Percentiles rank a stretch among this genome's conserved stretches.
Conservation (phyloP, 2,113 vertebrate genomes). For the Paedocypris sp. region DNA sequence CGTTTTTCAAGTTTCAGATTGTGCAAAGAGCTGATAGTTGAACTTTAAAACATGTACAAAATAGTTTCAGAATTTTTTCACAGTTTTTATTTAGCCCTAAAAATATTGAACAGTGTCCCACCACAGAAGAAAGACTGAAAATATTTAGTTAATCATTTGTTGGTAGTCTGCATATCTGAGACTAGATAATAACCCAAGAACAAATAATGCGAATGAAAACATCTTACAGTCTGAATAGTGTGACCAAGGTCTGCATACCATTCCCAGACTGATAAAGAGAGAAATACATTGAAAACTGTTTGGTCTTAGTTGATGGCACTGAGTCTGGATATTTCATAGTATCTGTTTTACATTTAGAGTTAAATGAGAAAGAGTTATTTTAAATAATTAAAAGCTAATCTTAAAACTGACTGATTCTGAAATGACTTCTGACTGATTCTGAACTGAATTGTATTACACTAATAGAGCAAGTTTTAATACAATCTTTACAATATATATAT, state of each 20-base stretch:
- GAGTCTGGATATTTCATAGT: too few relatives aligned
- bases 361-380: too few relatives aligned
- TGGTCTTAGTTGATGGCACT: too few relatives aligned
- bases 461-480: too few relatives aligned
- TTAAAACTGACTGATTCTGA: too few relatives aligned
- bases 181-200: constrained; percentile 28
- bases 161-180: constrained; percentile 25
- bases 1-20: background rate
- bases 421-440: too few relatives aligned
- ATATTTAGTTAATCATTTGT: constrained; percentile 35
- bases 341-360: too few relatives aligned
- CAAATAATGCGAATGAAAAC: constrained; percentile 25
- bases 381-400: too few relatives aligned
- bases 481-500: too few relatives aligned
- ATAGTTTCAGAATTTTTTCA: background rate
- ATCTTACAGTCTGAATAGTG: background rate
- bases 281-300: too few relatives aligned
- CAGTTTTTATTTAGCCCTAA: constrained; percentile 18
- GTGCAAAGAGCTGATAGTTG: background rate
- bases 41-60: background rate
- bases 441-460: too few relatives aligned
- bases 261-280: constrained; percentile 20
- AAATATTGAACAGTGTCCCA: constrained; percentile 4
- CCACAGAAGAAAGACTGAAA: background rate
- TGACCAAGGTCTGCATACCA: background rate